A percentile compares a stretch with the other conserved stretches of the same genome.
These are phyloP conservation scores for Scotopteryx bipunctaria DNA, from an alignment of 2,888 invertebrate genomes.

Conservation along the genomic window DNA sequence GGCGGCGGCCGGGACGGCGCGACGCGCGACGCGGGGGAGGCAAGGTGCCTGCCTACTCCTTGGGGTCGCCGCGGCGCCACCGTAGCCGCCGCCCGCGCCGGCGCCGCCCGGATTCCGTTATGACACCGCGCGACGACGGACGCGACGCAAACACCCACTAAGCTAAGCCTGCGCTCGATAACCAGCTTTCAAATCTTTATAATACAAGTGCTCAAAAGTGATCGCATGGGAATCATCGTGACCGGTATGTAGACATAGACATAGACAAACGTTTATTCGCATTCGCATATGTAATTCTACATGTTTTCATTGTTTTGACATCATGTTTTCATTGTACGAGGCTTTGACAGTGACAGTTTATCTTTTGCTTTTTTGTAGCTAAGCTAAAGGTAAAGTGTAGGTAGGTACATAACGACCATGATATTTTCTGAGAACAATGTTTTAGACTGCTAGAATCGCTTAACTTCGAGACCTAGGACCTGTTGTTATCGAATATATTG, in stretches of 20 bases:
- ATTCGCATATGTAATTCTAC: no score
- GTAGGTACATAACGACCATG: no score
- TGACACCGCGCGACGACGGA: conserved; percentile 56
- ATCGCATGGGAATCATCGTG: conserved; percentile 1
- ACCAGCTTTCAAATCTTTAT: background rate
- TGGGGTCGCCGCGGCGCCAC: conserved; percentile 72
- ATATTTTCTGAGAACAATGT: no score
- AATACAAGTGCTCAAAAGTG: conserved; percentile 14
- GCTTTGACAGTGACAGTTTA: conserved; percentile 61
- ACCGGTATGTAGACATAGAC: conserved; percentile 15
- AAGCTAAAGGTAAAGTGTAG: no score
- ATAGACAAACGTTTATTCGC: no score
- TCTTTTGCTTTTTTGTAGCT: no score
- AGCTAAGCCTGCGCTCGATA: conserved; percentile 29
- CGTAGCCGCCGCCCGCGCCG: conserved; percentile 51
- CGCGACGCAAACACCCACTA: conserved; percentile 46
- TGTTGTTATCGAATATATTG: background rate
- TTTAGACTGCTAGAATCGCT: no score
- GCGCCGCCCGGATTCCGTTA: conserved; percentile 42
- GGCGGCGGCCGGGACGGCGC: conserved; percentile 10
- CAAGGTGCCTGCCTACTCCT: conserved; percentile 40
- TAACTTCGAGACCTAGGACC: no score
- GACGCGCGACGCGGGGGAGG: conserved; percentile 42
- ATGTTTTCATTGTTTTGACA: background rate
- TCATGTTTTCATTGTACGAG: conserved; percentile 43